Evolutionary conservation across 2,113 vertebrate genomes (phyloP).

Genomic region (Psittacara wagleri): DNA sequence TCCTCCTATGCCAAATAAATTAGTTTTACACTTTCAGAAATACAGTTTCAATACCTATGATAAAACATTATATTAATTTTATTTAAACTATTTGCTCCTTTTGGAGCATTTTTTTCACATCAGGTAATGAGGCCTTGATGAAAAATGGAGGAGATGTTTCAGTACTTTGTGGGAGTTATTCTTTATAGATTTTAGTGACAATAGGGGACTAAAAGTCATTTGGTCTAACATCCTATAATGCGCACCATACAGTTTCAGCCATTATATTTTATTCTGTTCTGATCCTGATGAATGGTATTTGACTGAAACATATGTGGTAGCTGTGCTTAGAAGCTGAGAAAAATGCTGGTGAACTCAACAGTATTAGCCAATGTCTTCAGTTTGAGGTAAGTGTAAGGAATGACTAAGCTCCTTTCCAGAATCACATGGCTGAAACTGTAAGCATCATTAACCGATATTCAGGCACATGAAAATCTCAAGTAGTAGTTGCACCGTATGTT

Average conservation of each 20-base stretch:
- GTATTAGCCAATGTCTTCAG: neutral
- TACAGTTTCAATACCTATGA: neutral
- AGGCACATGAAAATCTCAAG: neutral
- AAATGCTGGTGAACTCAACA: neutral
- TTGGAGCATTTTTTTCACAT: neutral
- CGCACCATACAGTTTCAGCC: neutral
- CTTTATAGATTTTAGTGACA: neutral
- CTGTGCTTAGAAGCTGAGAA: neutral
- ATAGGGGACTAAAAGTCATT: neutral
- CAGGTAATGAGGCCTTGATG: neutral
- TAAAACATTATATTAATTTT: neutral
- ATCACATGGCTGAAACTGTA: neutral
- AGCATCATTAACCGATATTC: neutral
- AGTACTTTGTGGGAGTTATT: neutral
- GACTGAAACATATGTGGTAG: neutral
- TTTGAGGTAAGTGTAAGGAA: neutral
- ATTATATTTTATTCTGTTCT: neutral
- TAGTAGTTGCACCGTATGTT: rapidly evolving
- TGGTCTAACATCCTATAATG: neutral
- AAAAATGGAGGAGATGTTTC: neutral
- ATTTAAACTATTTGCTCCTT: neutral
- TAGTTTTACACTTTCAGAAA: neutral
- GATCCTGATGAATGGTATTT: neutral
- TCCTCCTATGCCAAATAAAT: neutral
- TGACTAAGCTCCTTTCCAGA: neutral